phyloP scores from a whole-genome alignment of 2,797 vertebrate species.

The Lithobates pipiens region DNA sequence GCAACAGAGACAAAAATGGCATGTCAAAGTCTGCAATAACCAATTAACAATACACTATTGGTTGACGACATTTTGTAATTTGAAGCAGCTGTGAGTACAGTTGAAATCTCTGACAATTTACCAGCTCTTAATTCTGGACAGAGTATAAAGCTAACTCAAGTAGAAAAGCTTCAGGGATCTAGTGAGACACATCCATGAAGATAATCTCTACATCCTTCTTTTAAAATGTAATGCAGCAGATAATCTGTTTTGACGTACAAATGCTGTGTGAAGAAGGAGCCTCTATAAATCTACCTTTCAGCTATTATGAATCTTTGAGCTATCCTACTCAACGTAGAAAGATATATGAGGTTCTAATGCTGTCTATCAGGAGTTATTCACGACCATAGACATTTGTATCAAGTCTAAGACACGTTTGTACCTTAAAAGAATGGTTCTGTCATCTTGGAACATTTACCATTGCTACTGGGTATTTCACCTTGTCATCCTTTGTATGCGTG shows the following conservation, averaged over 20 bases:
- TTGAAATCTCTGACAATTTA: constrained; percentile 45
- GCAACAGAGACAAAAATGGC: constrained; percentile 11
- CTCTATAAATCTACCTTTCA: constrained; percentile 33
- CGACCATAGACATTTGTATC: constrained; percentile 56
- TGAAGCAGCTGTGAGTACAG: constrained; percentile 33
- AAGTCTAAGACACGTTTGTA: constrained; percentile 37
- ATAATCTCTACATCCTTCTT: constrained; percentile 54
- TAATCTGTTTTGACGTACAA: constrained; percentile 56
- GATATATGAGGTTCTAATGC: constrained; percentile 53
- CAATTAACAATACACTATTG: constrained; percentile 45
- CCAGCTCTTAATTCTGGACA: constrained; percentile 40
- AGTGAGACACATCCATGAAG: constrained; percentile 44
- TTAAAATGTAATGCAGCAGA: constrained; percentile 47
- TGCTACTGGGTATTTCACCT: constrained; percentile 56
- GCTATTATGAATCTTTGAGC: constrained; percentile 59
- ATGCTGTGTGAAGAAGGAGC: constrained; percentile 50
- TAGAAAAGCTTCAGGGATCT: constrained; percentile 49
- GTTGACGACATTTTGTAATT: constrained; percentile 46
- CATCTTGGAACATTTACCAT: constrained; percentile 51
- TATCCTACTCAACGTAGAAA: constrained; percentile 47
- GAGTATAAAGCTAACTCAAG: constrained; percentile 46
- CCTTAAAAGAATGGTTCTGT: constrained; percentile 49
- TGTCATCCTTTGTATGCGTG: constrained; percentile 34
- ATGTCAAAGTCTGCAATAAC: constrained; percentile 25
- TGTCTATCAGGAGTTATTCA: constrained; percentile 60